Conservation (phyloP, 2,888 invertebrate species). For the Aquatica leii region DNA sequence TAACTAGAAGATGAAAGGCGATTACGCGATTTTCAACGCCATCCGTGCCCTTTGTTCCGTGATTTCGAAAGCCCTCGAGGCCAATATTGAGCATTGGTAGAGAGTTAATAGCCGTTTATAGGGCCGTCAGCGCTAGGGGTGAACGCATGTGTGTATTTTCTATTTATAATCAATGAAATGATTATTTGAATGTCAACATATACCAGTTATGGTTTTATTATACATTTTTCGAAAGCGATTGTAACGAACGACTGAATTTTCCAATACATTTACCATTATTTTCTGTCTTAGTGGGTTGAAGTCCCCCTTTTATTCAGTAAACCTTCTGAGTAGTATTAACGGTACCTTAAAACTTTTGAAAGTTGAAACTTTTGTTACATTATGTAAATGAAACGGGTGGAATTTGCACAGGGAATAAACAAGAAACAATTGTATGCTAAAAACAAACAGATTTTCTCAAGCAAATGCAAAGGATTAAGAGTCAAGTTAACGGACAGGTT, state of each 20-base stretch:
- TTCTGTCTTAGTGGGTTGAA: background rate
- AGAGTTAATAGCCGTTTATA: constrained; percentile 44
- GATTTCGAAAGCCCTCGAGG: constrained; percentile 46
- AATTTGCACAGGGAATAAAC: too few species aligned
- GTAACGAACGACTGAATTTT: constrained; percentile 19
- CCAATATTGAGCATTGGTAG: constrained; percentile 45
- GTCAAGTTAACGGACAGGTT: too few species aligned
- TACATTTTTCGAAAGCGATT: constrained; percentile 25
- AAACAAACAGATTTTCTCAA: too few species aligned
- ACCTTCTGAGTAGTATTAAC: too few species aligned
- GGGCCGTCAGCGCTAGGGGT: constrained; percentile 46
- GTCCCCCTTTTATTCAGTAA: background rate
- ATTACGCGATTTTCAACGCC: constrained; percentile 41
- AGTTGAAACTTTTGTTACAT: too few species aligned
- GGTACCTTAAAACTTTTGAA: too few species aligned
- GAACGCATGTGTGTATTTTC: constrained; percentile 44
- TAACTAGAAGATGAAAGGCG: constrained; percentile 34
- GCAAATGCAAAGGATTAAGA: too few species aligned
- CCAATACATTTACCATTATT: constrained; percentile 9
- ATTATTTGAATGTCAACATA: constrained; percentile 51
- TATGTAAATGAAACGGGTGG: too few species aligned
- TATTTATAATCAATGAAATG: constrained; percentile 36
- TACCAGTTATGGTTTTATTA: constrained; percentile 40
- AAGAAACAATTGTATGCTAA: too few species aligned
- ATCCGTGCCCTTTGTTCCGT: constrained; percentile 36